Base-by-base conservation (phyloP, 1,140 invertebrate genomes). In the Aleiodes sp. region DNA sequence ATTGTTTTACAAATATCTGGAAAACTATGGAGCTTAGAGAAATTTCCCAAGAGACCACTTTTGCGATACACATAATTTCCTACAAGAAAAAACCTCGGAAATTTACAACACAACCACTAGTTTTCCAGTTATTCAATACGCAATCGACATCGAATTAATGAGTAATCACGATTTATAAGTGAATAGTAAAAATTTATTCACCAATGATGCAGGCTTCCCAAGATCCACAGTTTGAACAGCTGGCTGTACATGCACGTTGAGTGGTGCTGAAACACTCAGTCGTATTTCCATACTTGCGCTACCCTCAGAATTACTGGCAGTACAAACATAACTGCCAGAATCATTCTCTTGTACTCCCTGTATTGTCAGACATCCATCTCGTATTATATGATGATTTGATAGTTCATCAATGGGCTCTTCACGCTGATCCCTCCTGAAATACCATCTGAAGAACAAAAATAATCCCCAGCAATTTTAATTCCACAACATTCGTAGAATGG, bases 221-320 rank as follows among this genome's bases (percentile, higher is more conserved):
- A 88, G 79, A 80, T 88, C 87, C 43, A 89, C 84, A 10, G 87
- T 88, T 78, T 90, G 87, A 64, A 88, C 78, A 68, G 86, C 85
- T 1, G 89, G 90, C 46, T 89, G 87, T 1, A 91, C 84, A 68
- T 84, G 87, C 33, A 89, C 88, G 28, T 86, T 84, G 14, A 91
- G 82, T 29, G 88, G 80, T 4, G 87, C 86, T 2, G 86, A 85
- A 37, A 90, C 87, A 19, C 84, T 83, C 35, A 90, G 79, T 28
- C 84, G 80, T 1, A 89, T 84, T 73, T 90, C 88, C 64, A 88
- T 76, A 7, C 87, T 80, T 73, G 90, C 89, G 73, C 88, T 89
- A 3, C 89, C 90, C 68, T 87, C 87, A 70, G 86, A 86, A 77
- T 90, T 91, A 76, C 88, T 89, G 4, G 88, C 88, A 21, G 88